Percentiles rank a stretch among this genome's conserved stretches.
phyloP scores from a whole-genome alignment of 2,113 vertebrate species.

The Poecile atricapillus region DNA sequence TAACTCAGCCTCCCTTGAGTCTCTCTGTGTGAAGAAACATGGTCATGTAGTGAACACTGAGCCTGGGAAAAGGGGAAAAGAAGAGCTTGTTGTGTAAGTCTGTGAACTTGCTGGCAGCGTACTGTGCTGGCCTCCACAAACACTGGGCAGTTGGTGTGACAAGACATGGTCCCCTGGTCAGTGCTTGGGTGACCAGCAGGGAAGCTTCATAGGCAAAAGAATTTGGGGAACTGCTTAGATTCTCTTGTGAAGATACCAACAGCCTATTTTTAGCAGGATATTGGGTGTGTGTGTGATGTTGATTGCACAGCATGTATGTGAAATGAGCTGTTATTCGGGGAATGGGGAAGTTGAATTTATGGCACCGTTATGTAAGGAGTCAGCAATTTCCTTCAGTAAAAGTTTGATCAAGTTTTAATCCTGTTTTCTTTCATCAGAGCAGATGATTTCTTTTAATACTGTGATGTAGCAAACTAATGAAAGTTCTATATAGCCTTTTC shows the following conservation, averaged over 20 bases:
- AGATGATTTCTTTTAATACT: neutral
- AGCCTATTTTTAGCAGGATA: neutral
- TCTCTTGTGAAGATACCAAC: neutral
- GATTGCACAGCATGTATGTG: neutral
- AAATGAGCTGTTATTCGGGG: neutral
- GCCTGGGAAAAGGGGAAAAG: neutral
- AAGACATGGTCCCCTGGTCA: fast-evolving
- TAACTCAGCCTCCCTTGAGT: neutral
- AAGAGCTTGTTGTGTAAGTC: neutral
- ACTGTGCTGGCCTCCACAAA: neutral
- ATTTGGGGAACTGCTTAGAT: neutral
- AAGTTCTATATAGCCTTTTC: neutral
- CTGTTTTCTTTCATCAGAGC: neutral
- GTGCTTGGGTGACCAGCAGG: neutral
- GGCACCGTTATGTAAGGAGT: neutral
- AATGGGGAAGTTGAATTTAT: neutral
- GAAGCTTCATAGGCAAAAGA: neutral
- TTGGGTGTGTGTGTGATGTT: neutral
- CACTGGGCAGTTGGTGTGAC: fast-evolving
- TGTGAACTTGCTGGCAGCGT: neutral
- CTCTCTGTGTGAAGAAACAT: neutral
- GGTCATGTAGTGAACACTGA: neutral
- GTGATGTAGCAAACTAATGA: neutral
- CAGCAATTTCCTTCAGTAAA: neutral
- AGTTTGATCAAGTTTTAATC: neutral